phyloP scores from a whole-genome alignment of 2,888 invertebrate genomes.

The Macropis europaea region DNA sequence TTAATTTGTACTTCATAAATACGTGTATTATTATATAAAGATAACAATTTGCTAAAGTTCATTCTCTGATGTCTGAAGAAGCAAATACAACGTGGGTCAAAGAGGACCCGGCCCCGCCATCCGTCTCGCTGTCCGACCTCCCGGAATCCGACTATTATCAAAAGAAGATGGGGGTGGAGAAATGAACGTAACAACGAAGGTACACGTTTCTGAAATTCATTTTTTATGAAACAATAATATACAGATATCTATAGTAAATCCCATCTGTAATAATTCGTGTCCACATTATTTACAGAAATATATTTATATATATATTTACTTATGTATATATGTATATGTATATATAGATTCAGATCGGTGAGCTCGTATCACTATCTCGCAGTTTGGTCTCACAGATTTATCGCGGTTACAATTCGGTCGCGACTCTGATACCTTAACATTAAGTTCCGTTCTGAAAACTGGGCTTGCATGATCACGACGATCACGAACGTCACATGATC shows the following conservation, averaged over 20 bases:
- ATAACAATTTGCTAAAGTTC: no score
- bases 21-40: no score
- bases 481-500: neutral
- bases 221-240: slow-evolving; percentile 73
- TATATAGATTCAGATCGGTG: slow-evolving; percentile 46
- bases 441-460: slow-evolving; percentile 24
- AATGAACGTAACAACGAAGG: neutral
- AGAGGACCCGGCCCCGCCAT: no score
- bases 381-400: slow-evolving; percentile 62
- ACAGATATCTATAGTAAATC: slow-evolving; percentile 72
- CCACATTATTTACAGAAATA: slow-evolving; percentile 68
- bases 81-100: no score
- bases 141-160: no score
- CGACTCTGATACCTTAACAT: slow-evolving; percentile 37
- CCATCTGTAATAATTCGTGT: slow-evolving; percentile 66
- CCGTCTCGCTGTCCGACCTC: no score
- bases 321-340: slow-evolving; percentile 19
- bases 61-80: no score
- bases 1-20: no score
- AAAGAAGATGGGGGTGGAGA: no score
- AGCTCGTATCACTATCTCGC: slow-evolving; percentile 47
- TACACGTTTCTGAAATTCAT: slow-evolving; percentile 40
- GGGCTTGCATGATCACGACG: slow-evolving; percentile 14
- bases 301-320: slow-evolving; percentile 50
- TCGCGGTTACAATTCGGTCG: slow-evolving; percentile 41